Percentiles rank a stretch among this genome's conserved stretches.
Evolutionary conservation across 2,113 vertebrate genomes (phyloP).

Genomic region (Oplegnathus fasciatus): DNA sequence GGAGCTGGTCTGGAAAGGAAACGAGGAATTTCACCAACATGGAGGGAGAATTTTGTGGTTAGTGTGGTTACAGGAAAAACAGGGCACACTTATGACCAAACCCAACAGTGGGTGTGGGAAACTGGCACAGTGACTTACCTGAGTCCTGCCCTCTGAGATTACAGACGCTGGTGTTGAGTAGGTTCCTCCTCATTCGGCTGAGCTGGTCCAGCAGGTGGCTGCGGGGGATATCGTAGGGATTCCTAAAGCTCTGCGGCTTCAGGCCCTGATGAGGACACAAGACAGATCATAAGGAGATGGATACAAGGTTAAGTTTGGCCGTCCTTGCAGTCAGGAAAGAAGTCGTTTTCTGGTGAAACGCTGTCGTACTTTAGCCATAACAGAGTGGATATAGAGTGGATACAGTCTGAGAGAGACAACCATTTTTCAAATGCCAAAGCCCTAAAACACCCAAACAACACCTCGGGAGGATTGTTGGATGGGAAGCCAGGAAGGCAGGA

Average conservation of each 20-base stretch:
- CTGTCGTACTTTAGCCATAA: neutral
- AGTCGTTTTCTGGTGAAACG: neutral
- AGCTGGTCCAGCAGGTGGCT: slow-evolving; percentile 96
- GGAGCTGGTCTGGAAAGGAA: slow-evolving; percentile 90
- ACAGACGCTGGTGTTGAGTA: slow-evolving; percentile 90
- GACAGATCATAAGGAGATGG: neutral
- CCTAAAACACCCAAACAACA: neutral
- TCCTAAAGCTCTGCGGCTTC: slow-evolving; percentile 96
- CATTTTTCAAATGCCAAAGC: neutral
- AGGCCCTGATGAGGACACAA: slow-evolving; percentile 84
- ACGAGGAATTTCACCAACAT: neutral
- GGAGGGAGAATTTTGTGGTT: neutral
- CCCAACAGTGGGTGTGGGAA: neutral
- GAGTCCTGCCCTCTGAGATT: slow-evolving; percentile 93
- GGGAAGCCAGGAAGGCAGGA: neutral
- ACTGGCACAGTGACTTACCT: slow-evolving; percentile 76
- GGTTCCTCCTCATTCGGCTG: slow-evolving; percentile 96
- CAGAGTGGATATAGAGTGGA: neutral
- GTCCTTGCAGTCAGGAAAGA: neutral
- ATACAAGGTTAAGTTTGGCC: neutral
- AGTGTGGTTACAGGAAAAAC: neutral
- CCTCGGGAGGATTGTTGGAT: neutral
- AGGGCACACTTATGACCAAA: neutral
- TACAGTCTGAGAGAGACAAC: neutral
- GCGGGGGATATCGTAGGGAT: slow-evolving; percentile 97